Percentiles rank a stretch among this genome's conserved stretches.
phyloP scores from a whole-genome alignment of 2,888 invertebrate species.

The Spilosoma lubricipeda region DNA sequence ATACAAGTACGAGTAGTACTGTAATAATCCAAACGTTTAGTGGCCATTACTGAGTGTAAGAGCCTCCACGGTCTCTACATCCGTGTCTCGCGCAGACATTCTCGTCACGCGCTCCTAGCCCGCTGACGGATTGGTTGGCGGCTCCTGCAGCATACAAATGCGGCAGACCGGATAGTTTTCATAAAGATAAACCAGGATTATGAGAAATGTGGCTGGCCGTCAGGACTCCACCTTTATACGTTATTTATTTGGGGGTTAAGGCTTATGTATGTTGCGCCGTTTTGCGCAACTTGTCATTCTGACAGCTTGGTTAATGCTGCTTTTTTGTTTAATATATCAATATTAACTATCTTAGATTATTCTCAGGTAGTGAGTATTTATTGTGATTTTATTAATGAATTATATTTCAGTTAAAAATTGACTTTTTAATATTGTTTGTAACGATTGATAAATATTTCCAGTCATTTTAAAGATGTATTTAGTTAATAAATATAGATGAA shows the following conservation, averaged over 20 bases:
- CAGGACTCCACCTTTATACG: conserved; percentile 52
- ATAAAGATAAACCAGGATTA: conserved; percentile 76
- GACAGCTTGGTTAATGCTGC: conserved; percentile 37
- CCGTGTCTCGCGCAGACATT: conserved; percentile 48
- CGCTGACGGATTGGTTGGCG: conserved; percentile 72
- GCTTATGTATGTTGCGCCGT: conserved; percentile 49
- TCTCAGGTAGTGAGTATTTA: neutral
- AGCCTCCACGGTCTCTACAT: conserved; percentile 31
- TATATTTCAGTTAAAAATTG: neutral
- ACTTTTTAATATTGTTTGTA: neutral
- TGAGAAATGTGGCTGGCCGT: conserved; percentile 64
- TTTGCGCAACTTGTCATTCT: conserved; percentile 34
- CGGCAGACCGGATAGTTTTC: conserved; percentile 67
- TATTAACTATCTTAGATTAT: conserved; percentile 2
- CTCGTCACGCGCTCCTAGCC: conserved; percentile 62
- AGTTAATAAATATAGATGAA: too few relatives aligned
- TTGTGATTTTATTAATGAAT: neutral
- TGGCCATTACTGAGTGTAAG: conserved; percentile 13
- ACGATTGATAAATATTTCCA: too few relatives aligned
- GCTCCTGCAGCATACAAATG: conserved; percentile 68
- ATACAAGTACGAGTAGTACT: neutral
- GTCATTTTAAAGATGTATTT: too few relatives aligned
- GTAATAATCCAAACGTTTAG: conserved; percentile 13
- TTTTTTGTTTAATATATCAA: conserved; percentile 9
- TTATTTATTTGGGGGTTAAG: conserved; percentile 55